Evolutionary conservation across 2,113 vertebrate species (phyloP).

Genomic region (Malaclemys terrapin): DNA sequence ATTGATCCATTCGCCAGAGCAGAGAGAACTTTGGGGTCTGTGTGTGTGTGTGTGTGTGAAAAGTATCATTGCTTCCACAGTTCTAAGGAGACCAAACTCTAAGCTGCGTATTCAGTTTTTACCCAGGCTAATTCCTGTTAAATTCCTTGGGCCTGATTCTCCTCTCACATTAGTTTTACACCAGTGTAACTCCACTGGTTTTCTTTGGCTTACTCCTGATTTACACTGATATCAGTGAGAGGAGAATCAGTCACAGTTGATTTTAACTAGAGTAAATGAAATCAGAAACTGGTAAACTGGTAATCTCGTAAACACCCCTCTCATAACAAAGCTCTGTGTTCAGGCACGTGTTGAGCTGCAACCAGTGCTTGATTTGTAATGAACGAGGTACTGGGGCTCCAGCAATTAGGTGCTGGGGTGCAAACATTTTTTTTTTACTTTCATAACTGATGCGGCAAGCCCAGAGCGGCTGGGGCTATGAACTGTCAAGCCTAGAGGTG

Average conservation of each 20-base stretch:
- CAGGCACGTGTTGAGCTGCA: not conserved
- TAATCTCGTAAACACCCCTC: not conserved
- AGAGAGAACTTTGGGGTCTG: not conserved
- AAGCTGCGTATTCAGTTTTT: not conserved
- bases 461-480: no score
- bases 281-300: not conserved
- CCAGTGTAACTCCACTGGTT: accelerated
- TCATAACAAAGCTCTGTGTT: not conserved
- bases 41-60: accelerated
- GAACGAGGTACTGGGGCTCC: no score
- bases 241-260: accelerated
- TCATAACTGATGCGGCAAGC: no score
- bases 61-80: not conserved
- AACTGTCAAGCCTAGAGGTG: no score
- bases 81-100: not conserved
- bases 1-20: accelerated
- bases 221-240: not conserved
- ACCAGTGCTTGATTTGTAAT: not conserved
- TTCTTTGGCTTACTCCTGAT: not conserved
- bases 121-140: not conserved
- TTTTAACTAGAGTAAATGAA: not conserved
- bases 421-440: no score
- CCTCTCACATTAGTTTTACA: not conserved
- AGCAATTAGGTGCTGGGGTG: no score
- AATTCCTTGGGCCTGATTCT: not conserved